Evolutionary conservation across 2,797 vertebrate genomes (phyloP), one percentile per base, ranked within the genome.

Genomic region (Dipus sagitta): DNA sequence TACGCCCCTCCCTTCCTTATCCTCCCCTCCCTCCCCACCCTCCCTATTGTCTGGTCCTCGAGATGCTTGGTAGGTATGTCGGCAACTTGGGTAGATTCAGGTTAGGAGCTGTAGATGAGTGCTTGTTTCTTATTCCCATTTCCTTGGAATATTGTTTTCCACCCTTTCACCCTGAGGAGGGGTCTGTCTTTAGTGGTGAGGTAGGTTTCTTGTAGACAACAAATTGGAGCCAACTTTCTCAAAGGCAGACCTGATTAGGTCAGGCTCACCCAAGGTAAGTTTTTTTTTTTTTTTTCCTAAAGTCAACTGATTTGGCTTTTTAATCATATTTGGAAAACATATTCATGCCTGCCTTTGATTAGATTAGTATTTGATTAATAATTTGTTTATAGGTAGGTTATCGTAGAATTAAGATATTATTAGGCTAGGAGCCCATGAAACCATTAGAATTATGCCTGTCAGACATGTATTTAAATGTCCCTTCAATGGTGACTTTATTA

Each of bases 251-350:
- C 17, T 80, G 23, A 72, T 85, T 72, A 94, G 11, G 4, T 92
- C 58, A 76, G 42, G 32, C n/a, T 80, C 47, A 80, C 8, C 52
- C 70, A 54, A 80, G 34, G 47, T 68, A 91, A 58, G 42, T 68
- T 88, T 81, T 20, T 23, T 85, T 95, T 74, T 68, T 88, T 81
- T 20, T 23, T 85, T 95, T 74, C 9, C 60, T 21, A 28, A 90
- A 58, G 30, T 84, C 58, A 88, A 62, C 8, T 52, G n/a, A 58
- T 85, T 89, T 42, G 17, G 14, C 14, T 32, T 52, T 15, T 75
- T 75, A 90, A 54, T 75, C 78, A 47, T 0, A 76, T 30, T 13
- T 80, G 24, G 54, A 80, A 87, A 90, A 92, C 26, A 32, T 4
- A 13, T 91, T 86, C 65, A n/a, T 14, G 11, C 13, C 26, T 26